Conservation (phyloP, 2,797 vertebrate species). For the Streptopelia turtur region DNA sequence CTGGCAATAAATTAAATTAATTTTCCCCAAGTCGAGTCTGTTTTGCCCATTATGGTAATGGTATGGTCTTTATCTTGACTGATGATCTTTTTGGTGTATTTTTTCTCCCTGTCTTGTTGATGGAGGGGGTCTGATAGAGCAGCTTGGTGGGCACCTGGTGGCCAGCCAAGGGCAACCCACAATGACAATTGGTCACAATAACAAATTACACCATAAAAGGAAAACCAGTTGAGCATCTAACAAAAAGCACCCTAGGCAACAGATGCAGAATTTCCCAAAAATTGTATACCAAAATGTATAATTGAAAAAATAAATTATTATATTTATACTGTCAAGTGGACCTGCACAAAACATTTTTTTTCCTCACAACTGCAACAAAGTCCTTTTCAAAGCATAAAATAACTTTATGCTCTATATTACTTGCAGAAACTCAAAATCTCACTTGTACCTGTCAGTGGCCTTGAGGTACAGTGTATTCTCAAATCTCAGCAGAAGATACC, state of each 20-base stretch:
- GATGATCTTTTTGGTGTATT: background rate
- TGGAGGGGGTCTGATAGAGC: background rate
- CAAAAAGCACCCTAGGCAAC: background rate
- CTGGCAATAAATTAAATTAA: background rate
- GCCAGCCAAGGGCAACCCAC: background rate
- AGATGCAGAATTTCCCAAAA: background rate
- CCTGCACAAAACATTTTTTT: background rate
- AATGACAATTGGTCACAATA: background rate
- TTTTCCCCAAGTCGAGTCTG: background rate
- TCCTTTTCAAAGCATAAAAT: background rate
- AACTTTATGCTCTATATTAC: background rate
- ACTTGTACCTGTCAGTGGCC: background rate
- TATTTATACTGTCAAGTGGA: background rate
- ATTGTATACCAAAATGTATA: background rate
- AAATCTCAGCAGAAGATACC: background rate
- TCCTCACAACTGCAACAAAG: background rate
- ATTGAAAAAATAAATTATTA: background rate
- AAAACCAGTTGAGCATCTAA: background rate
- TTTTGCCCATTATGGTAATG: background rate
- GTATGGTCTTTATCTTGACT: background rate
- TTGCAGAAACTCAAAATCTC: background rate
- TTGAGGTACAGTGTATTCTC: background rate
- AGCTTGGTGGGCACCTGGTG: background rate
- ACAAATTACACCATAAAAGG: background rate
- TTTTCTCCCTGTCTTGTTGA: background rate